Percentiles rank a stretch among this genome's conserved stretches.
These are phyloP conservation scores for Agrochola lota DNA, from an alignment of 2,888 invertebrate species.

Conservation along the genomic window DNA sequence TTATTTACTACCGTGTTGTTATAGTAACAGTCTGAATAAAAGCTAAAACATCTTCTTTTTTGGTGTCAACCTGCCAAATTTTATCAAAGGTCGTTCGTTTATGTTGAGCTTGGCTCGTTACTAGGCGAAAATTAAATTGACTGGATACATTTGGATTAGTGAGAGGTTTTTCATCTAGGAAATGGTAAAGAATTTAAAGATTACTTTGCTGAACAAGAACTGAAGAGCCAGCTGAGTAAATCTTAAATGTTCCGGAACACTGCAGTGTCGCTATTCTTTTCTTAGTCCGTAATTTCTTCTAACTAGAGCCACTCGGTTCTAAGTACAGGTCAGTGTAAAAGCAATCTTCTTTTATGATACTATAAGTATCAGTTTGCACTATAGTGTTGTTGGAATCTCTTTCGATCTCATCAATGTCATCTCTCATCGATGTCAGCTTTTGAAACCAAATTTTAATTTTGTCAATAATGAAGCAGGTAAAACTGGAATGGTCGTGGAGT, in stretches of 20 bases:
- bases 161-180: background rate
- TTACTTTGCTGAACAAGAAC: background rate
- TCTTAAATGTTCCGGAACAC: slow-evolving; percentile 4
- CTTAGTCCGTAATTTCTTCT: slow-evolving; percentile 21
- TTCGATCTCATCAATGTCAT: background rate
- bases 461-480: background rate
- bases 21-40: background rate
- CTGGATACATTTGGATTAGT: background rate
- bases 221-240: slow-evolving; percentile 13
- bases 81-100: background rate
- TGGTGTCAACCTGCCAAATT: slow-evolving; percentile 12
- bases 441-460: background rate
- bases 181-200: background rate
- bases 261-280: slow-evolving; percentile 14
- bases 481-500: slow-evolving; percentile 1
- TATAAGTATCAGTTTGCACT: slow-evolving; percentile 8
- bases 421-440: background rate
- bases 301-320: background rate
- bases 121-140: slow-evolving; percentile 18
- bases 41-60: background rate
- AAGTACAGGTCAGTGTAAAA: slow-evolving; percentile 15
- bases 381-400: background rate
- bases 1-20: slow-evolving; percentile 44
- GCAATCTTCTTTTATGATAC: slow-evolving; percentile 7
- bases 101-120: background rate